Evolutionary conservation across 2,113 vertebrate genomes (phyloP), one percentile per base, ranked within the genome.

Genomic region (Pterophyllum scalare): DNA sequence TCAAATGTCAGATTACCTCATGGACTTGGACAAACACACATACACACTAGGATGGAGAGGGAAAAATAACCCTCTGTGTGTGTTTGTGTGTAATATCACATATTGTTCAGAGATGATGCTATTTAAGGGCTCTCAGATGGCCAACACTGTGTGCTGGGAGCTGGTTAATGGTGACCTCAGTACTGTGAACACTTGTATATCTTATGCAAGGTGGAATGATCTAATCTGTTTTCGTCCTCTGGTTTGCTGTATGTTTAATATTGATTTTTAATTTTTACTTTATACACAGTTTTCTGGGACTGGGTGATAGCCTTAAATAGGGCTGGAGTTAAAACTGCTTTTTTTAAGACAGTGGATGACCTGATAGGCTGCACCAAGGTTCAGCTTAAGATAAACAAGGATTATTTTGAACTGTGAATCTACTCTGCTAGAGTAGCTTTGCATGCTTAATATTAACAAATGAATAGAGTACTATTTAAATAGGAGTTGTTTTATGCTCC

Each of bases 1-100:
- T 89, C 84, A 76, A 38, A 90, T 81, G 77, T 87, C 57, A 75
- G 20, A 86, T 92, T 89, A 91, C 83, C 84, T 91, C 89, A 85
- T 83, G 26, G 58, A 75, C 49, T 86, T 81, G 79, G 83, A 85
- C 80, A 67, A 19, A 86, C 19, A 67, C 56, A 74, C 54, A 14
- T 13, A 14, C 56, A 60, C 58, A 19, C 33, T 12, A 10, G 59
- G 82, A 61, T 40, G 19, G 12, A 33, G 19, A 38, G 57, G 43
- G 79, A 6, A 57, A 72, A 88, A 76, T 20, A 75, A 79, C 65
- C 28, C 2, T 52, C 65, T 72, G 24, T 49, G 40, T 85, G 65
- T 85, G 13, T 40, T 46, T 87, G 79, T 82, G 85, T 87, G 46
- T 58, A 35, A 20, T 61, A 49, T 67, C 20, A 4, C 54, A 43